Evolutionary conservation across 2,888 invertebrate genomes (phyloP), one percentile per base, ranked within the genome.

Genomic region (Machimus atricapillus): DNA sequence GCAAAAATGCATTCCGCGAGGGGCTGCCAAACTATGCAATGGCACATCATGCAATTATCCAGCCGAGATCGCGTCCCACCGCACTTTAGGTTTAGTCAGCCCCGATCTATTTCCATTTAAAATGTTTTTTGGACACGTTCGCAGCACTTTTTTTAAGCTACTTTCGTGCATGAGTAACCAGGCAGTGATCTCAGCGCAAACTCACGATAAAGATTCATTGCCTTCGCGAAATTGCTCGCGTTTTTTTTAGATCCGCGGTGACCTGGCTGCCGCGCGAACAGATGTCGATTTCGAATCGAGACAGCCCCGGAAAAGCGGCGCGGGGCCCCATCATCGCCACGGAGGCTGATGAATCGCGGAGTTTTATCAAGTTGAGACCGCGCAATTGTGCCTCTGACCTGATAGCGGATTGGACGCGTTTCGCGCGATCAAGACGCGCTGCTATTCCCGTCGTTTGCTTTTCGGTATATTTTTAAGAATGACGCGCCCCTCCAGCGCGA

Each of bases 21-120:
- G 27, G 37, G 76, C 77, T 77, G 78, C 77, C 85, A 85, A 81
- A 85, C 83, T 87, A 85, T 85, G 87, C 83, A 58, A 77, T 87
- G 76, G 83, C 76, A 77, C 85, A 87, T 87, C 87, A 34, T 77
- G 85, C 77, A 87, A 83, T 87, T 87, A 87, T 85, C 83, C 87
- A 87, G 87, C 66, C 66, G 27, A 23, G 77, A 40, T 37, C 40
- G 16, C 23, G 77, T 77, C 74, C 23, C 40, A 37, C 40, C 23
- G 74, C 23, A n/a, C 7, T 37, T 34, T n/a, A 16, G 16, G 2
- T 37, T 34, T n/a, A 16, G 16, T 74, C 31, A n/a, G 37, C 34
- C 77, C 34, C 77, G 77, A 34, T 77, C 40, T 77, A 77, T 77
- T 77, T 77, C 77, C 37, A 77, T 77, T 77, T 37, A 31, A 40